phyloP scores from a whole-genome alignment of 2,113 vertebrate species.

The Mionectes macconnelli region DNA sequence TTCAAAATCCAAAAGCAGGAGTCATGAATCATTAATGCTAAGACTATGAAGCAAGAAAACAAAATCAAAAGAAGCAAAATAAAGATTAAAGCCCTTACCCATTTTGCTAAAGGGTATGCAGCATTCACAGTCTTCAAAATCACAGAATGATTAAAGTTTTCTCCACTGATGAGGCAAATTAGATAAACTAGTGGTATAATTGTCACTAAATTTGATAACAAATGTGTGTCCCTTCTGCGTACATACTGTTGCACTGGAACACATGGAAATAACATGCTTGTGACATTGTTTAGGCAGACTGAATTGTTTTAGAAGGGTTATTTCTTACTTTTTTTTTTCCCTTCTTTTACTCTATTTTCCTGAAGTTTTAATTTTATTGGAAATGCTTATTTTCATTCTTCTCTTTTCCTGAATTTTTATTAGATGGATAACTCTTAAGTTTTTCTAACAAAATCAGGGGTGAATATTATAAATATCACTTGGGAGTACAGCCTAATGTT shows the following conservation, averaged over 20 bases:
- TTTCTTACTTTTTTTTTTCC: background rate
- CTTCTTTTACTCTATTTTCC: background rate
- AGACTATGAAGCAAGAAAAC: background rate
- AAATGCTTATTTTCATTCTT: background rate
- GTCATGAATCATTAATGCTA: background rate
- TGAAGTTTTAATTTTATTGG: background rate
- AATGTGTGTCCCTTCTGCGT: background rate
- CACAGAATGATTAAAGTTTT: background rate
- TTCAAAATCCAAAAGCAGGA: background rate
- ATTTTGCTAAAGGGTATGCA: background rate
- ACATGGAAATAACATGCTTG: background rate
- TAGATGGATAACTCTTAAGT: background rate
- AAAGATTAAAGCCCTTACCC: background rate
- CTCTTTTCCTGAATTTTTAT: background rate
- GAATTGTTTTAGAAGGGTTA: background rate
- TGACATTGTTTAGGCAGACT: background rate
- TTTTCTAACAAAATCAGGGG: background rate
- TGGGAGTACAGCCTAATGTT: background rate
- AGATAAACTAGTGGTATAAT: background rate
- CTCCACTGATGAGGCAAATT: background rate
- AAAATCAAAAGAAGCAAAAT: background rate
- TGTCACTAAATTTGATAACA: background rate
- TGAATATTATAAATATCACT: background rate
- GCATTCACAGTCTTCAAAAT: background rate
- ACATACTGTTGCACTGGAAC: background rate